Evolutionary conservation across 2,797 vertebrate species (phyloP), one percentile per base, ranked within the genome.

Genomic region (Rhynchotus rufescens): DNA sequence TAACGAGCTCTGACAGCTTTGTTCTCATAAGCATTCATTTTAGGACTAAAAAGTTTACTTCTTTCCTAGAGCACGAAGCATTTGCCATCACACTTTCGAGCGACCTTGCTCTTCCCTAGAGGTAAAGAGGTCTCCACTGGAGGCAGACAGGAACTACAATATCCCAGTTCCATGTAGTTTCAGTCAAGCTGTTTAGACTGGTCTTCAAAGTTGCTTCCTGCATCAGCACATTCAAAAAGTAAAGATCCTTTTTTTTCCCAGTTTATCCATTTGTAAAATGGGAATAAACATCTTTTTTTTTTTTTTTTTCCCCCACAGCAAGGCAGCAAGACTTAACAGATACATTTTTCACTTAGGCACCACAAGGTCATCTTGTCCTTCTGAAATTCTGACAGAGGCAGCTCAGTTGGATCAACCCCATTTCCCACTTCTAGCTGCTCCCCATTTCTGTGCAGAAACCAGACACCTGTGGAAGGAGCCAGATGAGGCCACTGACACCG

Each of bases 241-340:
- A 9, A 49, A 12, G 49, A 8, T 61, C 1, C 49, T 60, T 40
- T 54, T 60, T 60, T 78, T 54, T 25, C 49, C 40, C 54, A 69
- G 4, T 45, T 80, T 38, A 49, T 34, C 22, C 15, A 56, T 61
- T 12, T 49, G 15, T 83, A 78, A 89, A 90, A 87, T 12, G 8
- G 21, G 5, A 86, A 66, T 54, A 77, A 36, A 36, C 36, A 81
- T 44, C 15, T 57, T 22, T 10, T 10, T 36, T 10, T 10, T 10
- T 44, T 13, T 57, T 22, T 10, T 10, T 36, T 10, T 10, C 36
- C 9, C 36, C 36, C 51, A 78, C 0, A 0, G 32, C 65, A 45
- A 9, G 12, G 54, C 0, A 75, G 10, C 14, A 85, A 75, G 59
- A 57, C 44, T 66, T 86, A 71, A 71, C 8, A 59, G 45, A 22